phyloP scores from a whole-genome alignment of 2,888 invertebrate species.

The Drosophila suboccidentalis region DNA sequence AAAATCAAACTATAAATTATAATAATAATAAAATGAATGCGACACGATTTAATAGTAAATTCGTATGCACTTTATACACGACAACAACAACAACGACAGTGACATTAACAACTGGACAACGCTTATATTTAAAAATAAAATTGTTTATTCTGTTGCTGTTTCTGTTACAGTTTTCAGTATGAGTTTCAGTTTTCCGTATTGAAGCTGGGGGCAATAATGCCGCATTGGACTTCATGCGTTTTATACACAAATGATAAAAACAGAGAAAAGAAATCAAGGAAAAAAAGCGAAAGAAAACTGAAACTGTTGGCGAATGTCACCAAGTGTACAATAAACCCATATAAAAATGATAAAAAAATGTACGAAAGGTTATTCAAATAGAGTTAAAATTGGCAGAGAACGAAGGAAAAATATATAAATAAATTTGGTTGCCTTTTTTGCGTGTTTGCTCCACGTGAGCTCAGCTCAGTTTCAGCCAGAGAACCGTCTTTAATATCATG shows the following conservation, averaged over 20 bases:
- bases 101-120: constrained; percentile 33
- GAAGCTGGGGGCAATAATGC: constrained; percentile 41
- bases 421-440: constrained; percentile 16
- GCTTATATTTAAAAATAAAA: constrained; percentile 10
- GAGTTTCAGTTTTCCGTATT: constrained; percentile 25
- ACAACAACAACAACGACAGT: constrained; percentile 25
- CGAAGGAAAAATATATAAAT: not conserved
- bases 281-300: constrained; percentile 20
- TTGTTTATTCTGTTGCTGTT: constrained; percentile 17
- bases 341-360: not conserved
- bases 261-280: constrained; percentile 13
- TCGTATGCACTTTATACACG: constrained; percentile 66
- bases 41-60: constrained; percentile 47
- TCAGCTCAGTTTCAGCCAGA: constrained; percentile 4
- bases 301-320: constrained; percentile 47
- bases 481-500: constrained; percentile 11
- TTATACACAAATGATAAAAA: constrained; percentile 19
- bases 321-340: constrained; percentile 26
- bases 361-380: constrained; percentile 1
- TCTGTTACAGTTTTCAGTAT: constrained; percentile 17
- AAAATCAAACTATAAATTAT: constrained; percentile 9
- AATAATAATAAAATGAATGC: constrained; percentile 44
- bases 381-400: not conserved
- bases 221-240: constrained; percentile 73
- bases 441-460: constrained; percentile 19